Conservation (phyloP, 2,797 vertebrate genomes). For the Taenioides sp. region DNA sequence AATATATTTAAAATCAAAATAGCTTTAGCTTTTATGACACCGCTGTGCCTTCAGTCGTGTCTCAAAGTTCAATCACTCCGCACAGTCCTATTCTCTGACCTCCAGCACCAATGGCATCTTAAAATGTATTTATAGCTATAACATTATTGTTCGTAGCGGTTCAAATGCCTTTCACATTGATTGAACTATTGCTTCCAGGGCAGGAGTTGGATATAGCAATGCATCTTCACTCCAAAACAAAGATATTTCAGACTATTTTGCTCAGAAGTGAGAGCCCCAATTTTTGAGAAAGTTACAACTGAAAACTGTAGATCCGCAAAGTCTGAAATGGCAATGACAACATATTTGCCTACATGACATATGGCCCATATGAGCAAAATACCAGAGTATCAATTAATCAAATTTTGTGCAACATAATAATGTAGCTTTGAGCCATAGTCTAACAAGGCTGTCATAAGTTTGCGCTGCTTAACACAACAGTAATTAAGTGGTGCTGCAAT, state of each 20-base stretch:
- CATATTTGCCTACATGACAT: no score
- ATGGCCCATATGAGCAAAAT: no score
- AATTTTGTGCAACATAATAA: no score
- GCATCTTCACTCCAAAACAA: conserved; percentile 4
- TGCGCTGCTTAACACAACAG: no score
- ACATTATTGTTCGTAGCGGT: background rate
- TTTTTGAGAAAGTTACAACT: background rate
- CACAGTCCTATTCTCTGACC: conserved; percentile 6
- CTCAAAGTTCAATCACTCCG: background rate
- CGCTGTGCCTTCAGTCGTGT: background rate
- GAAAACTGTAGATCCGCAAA: background rate
- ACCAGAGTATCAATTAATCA: no score
- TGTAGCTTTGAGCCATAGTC: no score
- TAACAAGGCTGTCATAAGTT: no score
- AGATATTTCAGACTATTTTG: background rate
- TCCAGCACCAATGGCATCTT: conserved; percentile 8
- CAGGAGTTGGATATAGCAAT: background rate
- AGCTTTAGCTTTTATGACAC: background rate
- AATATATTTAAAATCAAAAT: conserved; percentile 8
- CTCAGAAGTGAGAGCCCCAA: background rate
- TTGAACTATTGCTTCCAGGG: conserved; percentile 3
- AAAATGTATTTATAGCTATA: background rate
- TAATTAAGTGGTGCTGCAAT: no score
- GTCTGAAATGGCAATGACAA: no score
- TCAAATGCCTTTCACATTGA: background rate